Base-by-base conservation (phyloP, 2,113 vertebrate species). In the Pygoscelis adeliae region DNA sequence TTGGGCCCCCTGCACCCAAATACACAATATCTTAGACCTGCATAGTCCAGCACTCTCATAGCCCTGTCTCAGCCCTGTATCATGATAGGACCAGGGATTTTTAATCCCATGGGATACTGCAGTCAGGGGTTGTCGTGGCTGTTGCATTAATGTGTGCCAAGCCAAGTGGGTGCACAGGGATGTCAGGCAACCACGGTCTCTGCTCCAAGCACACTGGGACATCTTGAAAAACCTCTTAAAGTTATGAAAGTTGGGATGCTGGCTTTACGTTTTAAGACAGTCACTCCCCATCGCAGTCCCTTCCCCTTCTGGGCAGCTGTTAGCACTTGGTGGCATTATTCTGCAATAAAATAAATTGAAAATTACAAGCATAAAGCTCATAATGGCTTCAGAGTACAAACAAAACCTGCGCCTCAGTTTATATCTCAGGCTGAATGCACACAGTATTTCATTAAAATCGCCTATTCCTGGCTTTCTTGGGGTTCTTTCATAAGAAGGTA, bases 121-220 rank as follows among this genome's bases (percentile, higher is more conserved):
- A 42, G 22, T 23, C 5, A 4, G 17, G 25, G 32, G 3, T 26
- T 2, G 0, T 11, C 1, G 0, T 52, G 77, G 53, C 40, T 21
- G 38, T 29, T 9, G 23, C 19, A 30, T 56, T 25, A 7, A 8
- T 1, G 14, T 11, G n/a, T 83, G 19, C 65, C 30, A 13, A 0
- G 22, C 53, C 47, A 42, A 36, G 25, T 42, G 55, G 59, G 49
- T 63, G 53, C 83, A 59, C 13, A 13, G 52, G 67, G 63, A 6
- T 26, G 36, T 56, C 5, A 6, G 29, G 56, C 50, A 42, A 3
- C 17, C 38, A 6, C 6, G 2, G 2, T 49, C n/a, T 26, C 77
- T 58, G 49, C 69, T 73, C 32, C 1, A 1, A 62, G 15, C 65
- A 76, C 9, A 0, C 38, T 29, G 40, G 16, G 10, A 13, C 62